Percentiles rank a stretch among this genome's conserved stretches.
Evolutionary conservation across 1,140 invertebrate genomes (phyloP).

Genomic region (Scaptodrosophila lebanonensis): DNA sequence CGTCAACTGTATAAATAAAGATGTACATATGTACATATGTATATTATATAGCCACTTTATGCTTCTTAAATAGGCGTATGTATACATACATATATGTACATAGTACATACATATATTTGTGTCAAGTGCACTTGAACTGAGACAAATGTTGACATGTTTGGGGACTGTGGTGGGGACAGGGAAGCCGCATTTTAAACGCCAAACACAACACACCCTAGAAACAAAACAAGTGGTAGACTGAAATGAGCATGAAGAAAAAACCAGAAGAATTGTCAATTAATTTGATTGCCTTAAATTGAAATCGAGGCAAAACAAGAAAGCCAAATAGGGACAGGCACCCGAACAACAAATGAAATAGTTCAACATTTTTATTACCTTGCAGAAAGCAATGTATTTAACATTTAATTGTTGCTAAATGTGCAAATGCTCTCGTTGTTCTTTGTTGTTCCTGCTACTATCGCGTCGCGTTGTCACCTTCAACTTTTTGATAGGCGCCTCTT

Average conservation of each 20-base stretch:
- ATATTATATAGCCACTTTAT: slow-evolving; percentile 13
- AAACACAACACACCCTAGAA: neutral
- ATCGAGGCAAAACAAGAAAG: neutral
- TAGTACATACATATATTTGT: slow-evolving; percentile 5
- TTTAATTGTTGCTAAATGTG: slow-evolving; percentile 29
- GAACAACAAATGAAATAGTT: slow-evolving; percentile 36
- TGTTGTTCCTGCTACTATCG: slow-evolving; percentile 7
- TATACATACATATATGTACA: neutral
- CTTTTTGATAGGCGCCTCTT: slow-evolving; percentile 35
- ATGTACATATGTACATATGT: neutral
- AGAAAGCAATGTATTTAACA: slow-evolving; percentile 29
- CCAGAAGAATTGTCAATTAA: slow-evolving; percentile 48
- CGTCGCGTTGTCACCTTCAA: slow-evolving; percentile 48
- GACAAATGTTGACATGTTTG: too few relatives aligned
- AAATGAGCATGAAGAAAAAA: slow-evolving; percentile 27
- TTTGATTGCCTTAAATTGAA: slow-evolving; percentile 53
- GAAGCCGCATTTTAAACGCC: slow-evolving; percentile 33
- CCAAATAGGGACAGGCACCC: too few relatives aligned
- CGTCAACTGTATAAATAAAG: neutral
- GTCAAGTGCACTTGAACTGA: slow-evolving; percentile 48
- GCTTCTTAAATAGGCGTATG: slow-evolving; percentile 10
- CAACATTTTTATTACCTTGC: slow-evolving; percentile 30
- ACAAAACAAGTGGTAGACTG: slow-evolving; percentile 16
- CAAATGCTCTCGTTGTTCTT: slow-evolving; percentile 9
- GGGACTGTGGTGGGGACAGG: slow-evolving; percentile 9